phyloP scores from a whole-genome alignment of 23 tunicate species.

The Clavelina lepadiformis region DNA sequence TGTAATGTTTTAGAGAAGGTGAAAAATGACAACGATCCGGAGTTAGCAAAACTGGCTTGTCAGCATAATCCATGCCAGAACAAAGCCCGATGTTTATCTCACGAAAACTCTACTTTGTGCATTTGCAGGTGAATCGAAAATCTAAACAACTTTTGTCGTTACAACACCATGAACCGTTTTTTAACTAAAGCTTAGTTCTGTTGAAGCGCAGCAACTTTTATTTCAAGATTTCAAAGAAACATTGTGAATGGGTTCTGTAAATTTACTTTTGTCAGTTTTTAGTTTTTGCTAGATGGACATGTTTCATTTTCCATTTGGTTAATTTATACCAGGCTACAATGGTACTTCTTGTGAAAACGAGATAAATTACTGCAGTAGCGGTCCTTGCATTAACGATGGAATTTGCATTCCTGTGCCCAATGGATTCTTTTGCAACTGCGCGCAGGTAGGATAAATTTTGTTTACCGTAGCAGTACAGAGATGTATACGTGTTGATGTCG shows the following conservation, averaged over 20 bases:
- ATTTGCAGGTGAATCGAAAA: slow-evolving; percentile 28
- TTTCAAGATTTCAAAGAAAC: background rate
- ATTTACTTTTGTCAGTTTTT: too few species aligned
- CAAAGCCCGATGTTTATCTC: slow-evolving; percentile 46
- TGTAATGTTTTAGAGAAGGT: slow-evolving; percentile 41
- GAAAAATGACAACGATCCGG: slow-evolving; percentile 38
- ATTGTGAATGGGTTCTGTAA: too few species aligned
- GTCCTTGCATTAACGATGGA: slow-evolving; percentile 49
- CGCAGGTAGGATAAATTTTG: slow-evolving; percentile 9
- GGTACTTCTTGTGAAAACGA: slow-evolving; percentile 46
- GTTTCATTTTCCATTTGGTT: background rate
- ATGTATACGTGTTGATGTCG: too few species aligned
- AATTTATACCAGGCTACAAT: slow-evolving; percentile 21
- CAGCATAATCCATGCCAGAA: slow-evolving; percentile 39
- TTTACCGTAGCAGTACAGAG: too few species aligned
- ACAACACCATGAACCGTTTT: background rate
- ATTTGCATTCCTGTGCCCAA: slow-evolving; percentile 28
- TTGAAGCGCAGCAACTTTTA: background rate
- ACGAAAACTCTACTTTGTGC: slow-evolving; percentile 24
- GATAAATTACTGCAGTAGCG: slow-evolving; percentile 32
- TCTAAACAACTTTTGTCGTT: background rate
- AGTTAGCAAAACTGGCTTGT: slow-evolving; percentile 24
- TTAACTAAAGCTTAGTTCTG: background rate
- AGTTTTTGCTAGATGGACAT: background rate
- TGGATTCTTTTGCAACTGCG: slow-evolving; percentile 42